Evolutionary conservation across 2,888 invertebrate genomes (phyloP).

Genomic region (Nipponacmea schrenckii): DNA sequence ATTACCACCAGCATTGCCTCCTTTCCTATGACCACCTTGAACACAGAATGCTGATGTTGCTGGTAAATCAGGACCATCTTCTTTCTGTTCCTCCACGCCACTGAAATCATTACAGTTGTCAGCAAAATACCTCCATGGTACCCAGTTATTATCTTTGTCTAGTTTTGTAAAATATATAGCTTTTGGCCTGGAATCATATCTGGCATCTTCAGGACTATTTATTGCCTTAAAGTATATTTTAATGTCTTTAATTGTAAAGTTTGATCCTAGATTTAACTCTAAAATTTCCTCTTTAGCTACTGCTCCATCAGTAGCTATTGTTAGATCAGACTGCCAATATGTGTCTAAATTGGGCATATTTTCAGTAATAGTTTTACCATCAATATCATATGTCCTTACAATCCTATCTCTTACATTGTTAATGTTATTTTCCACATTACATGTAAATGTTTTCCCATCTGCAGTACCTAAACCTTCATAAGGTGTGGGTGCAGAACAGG

Average conservation of each 20-base stretch:
- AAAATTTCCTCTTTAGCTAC: constrained; percentile 18
- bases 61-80: background rate
- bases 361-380: background rate
- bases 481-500: background rate
- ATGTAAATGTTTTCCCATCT: constrained; percentile 3
- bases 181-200: constrained; percentile 32
- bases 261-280: constrained; percentile 26
- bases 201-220: constrained; percentile 11
- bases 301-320: constrained; percentile 16
- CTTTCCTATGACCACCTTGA: background rate
- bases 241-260: constrained; percentile 31
- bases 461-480: constrained; percentile 1
- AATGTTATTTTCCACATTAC: background rate
- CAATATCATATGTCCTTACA: no score
- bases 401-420: constrained; percentile 6
- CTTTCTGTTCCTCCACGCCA: constrained; percentile 14
- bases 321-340: constrained; percentile 37
- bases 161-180: constrained; percentile 32
- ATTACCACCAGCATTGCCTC: background rate
- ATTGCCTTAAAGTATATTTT: constrained; percentile 30
- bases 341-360: constrained; percentile 17
- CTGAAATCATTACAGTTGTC: constrained; percentile 27
- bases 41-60: background rate
- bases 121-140: constrained; percentile 29
- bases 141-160: constrained; percentile 23